Percentiles rank a stretch among this genome's conserved stretches.
phyloP scores from a whole-genome alignment of 2,113 vertebrate genomes.

The Ammospiza nelsoni region DNA sequence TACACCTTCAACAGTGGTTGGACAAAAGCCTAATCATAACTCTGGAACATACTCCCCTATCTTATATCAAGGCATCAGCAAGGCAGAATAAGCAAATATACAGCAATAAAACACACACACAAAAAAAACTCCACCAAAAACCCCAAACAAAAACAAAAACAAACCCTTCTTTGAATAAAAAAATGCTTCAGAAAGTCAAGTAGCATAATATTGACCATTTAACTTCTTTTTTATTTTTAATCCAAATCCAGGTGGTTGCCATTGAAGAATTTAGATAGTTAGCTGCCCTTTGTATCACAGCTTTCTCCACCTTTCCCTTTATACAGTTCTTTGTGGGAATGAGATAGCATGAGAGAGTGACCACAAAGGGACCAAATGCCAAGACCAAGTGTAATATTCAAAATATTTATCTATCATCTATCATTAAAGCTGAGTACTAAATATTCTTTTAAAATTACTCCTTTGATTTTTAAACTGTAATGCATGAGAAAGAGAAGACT shows the following conservation, averaged over 20 bases:
- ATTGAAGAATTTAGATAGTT: neutral
- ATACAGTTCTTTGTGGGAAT: neutral
- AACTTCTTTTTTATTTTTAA: neutral
- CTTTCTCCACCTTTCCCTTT: neutral
- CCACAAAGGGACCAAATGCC: neutral
- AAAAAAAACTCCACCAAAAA: neutral
- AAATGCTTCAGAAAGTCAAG: neutral
- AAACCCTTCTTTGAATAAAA: neutral
- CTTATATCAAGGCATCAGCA: conserved; percentile 44
- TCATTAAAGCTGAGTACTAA: neutral
- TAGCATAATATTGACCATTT: neutral
- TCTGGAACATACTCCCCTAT: conserved; percentile 49
- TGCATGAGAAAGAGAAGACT: neutral
- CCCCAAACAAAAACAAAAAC: neutral
- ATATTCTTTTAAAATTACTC: neutral
- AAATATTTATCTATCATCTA: neutral
- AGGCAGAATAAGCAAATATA: conserved; percentile 14
- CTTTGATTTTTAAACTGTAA: neutral
- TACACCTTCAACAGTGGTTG: neutral
- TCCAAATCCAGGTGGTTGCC: neutral
- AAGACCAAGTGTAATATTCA: neutral
- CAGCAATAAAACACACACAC: neutral
- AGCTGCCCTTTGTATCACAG: neutral
- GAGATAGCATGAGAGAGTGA: neutral
- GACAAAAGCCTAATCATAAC: conserved; percentile 38